phyloP scores from a whole-genome alignment of 2,113 vertebrate genomes.

The Micronisus gabar region DNA sequence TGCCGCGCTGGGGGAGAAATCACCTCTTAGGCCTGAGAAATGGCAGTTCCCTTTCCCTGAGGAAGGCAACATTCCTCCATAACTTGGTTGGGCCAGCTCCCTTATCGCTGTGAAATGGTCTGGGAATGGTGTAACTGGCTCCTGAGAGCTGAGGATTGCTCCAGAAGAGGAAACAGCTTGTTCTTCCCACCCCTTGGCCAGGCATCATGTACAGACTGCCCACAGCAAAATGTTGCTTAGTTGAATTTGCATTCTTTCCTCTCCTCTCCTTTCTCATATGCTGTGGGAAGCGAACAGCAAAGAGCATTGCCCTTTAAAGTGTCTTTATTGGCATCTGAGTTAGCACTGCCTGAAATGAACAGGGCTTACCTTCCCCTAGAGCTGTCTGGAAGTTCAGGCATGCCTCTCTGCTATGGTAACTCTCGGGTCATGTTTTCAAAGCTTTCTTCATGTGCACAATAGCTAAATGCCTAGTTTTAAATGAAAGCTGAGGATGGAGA shows the following conservation, averaged over 20 bases:
- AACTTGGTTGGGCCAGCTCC: not conserved
- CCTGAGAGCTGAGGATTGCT: not conserved
- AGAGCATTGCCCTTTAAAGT: not conserved
- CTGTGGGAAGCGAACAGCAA: not conserved
- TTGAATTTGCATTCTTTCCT: not conserved
- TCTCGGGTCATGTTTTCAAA: constrained; percentile 40
- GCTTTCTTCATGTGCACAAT: not conserved
- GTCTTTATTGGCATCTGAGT: constrained; percentile 6
- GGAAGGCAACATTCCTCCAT: not conserved
- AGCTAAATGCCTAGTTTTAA: not conserved
- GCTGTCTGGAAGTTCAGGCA: not conserved
- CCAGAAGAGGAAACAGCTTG: not conserved
- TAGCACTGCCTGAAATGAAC: not conserved
- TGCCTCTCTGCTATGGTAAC: not conserved
- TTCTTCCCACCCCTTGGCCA: not conserved
- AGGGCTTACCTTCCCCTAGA: not conserved
- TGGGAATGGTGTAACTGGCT: not conserved
- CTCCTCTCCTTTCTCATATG: not conserved
- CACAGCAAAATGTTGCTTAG: not conserved
- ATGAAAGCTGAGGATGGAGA: not conserved
- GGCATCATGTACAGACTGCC: not conserved
- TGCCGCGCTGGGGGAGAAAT: not conserved
- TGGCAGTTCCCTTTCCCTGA: not conserved
- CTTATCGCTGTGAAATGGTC: not conserved
- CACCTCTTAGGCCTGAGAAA: not conserved